Percentiles rank a stretch among this genome's conserved stretches.
Conservation (phyloP, 2,888 invertebrate genomes). For the Nomada hirtipes region DNA sequence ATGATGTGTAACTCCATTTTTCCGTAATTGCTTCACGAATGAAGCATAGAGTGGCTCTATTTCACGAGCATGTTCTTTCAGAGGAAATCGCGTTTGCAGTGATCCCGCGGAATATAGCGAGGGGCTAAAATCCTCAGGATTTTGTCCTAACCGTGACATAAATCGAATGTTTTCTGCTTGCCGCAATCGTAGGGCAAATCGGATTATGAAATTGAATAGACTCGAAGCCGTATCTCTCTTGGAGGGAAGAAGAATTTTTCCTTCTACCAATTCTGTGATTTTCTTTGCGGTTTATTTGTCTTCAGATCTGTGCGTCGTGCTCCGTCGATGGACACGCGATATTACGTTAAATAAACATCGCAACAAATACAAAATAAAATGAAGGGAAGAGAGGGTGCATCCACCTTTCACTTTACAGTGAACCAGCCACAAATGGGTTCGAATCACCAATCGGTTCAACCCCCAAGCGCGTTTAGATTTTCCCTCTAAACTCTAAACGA, state of each 20-base stretch:
- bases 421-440: constrained; percentile 26
- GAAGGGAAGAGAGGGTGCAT: neutral
- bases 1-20: constrained; percentile 46
- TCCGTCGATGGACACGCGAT: constrained; percentile 11
- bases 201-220: constrained; percentile 77
- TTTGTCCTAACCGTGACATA: constrained; percentile 70
- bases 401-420: neutral
- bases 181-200: constrained; percentile 74
- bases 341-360: constrained; percentile 32
- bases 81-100: constrained; percentile 63
- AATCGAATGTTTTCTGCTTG: constrained; percentile 73
- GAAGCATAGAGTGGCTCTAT: constrained; percentile 24
- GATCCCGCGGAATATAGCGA: constrained; percentile 47
- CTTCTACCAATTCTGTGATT: constrained; percentile 46
- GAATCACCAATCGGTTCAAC: constrained; percentile 2
- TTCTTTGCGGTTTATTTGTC: constrained; percentile 52
- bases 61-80: constrained; percentile 47
- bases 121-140: constrained; percentile 54
- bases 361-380: constrained; percentile 29
- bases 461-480: constrained; percentile 5
- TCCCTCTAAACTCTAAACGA: neutral
- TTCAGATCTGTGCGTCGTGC: neutral
- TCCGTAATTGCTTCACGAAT: constrained; percentile 46
- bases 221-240: constrained; percentile 24
- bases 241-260: constrained; percentile 36